Conservation (phyloP, 2,113 vertebrate genomes). For the Apaloderma vittatum region DNA sequence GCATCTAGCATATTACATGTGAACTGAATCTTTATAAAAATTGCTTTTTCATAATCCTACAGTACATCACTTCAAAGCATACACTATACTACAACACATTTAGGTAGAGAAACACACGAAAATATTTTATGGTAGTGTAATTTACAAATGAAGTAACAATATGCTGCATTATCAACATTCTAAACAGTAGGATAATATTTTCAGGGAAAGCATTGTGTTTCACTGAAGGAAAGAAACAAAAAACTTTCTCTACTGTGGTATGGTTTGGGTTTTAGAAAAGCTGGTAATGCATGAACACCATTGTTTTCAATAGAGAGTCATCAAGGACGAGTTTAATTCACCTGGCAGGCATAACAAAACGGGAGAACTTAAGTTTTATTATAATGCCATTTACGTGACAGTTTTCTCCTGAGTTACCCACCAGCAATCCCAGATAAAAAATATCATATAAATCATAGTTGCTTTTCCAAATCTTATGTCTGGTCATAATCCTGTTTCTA, state of each 20-base stretch:
- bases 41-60: neutral
- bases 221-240: neutral
- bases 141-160: neutral
- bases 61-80: neutral
- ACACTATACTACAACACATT: neutral
- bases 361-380: neutral
- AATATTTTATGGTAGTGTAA: neutral
- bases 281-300: neutral
- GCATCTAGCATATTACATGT: neutral
- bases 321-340: neutral
- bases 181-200: neutral
- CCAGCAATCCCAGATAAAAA: neutral
- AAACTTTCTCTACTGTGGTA: neutral
- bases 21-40: neutral
- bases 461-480: neutral
- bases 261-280: neutral
- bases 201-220: neutral
- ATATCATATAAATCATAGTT: neutral
- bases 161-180: neutral
- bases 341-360: neutral
- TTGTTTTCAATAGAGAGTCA: neutral
- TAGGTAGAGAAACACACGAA: neutral
- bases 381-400: neutral
- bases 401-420: neutral
- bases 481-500: neutral